These are phyloP conservation scores for Meta bourneti DNA, from an alignment of 2,888 invertebrate species.

Conservation along the genomic window DNA sequence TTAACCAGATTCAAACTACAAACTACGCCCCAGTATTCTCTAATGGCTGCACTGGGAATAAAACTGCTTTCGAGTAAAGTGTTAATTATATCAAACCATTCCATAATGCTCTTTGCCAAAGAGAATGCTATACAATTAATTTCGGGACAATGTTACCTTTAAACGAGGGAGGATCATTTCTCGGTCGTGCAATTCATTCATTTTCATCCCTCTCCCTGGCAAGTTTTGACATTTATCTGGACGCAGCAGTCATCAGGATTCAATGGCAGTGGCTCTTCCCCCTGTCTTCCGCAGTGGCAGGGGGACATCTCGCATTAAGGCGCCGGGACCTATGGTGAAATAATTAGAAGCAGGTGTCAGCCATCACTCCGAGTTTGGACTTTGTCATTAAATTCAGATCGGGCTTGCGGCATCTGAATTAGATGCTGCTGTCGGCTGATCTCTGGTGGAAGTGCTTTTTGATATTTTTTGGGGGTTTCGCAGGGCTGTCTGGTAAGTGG, in stretches of 20 bases:
- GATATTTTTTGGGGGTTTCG: no score
- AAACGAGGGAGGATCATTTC: background rate
- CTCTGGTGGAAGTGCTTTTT: no score
- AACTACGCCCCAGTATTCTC: background rate
- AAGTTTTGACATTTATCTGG: slow-evolving; percentile 9
- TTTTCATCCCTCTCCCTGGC: background rate
- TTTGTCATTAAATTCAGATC: slow-evolving; percentile 40
- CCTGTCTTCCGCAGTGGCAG: background rate
- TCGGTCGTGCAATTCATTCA: background rate
- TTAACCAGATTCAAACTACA: no score
- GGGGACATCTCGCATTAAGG: background rate
- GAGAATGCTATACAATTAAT: background rate
- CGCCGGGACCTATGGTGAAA: slow-evolving; percentile 22
- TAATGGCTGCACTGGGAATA: background rate
- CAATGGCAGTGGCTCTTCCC: background rate
- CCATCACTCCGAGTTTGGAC: background rate
- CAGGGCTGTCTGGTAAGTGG: no score
- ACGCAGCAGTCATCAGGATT: slow-evolving; percentile 9
- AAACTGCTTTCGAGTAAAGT: background rate
- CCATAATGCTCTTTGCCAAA: background rate
- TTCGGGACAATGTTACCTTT: background rate
- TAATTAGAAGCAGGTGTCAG: slow-evolving; percentile 51
- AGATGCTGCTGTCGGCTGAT: no score
- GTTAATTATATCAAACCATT: slow-evolving; percentile 1
- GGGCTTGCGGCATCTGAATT: background rate